Conservation (phyloP, 2,888 invertebrate species). For the Acleris holmiana region DNA sequence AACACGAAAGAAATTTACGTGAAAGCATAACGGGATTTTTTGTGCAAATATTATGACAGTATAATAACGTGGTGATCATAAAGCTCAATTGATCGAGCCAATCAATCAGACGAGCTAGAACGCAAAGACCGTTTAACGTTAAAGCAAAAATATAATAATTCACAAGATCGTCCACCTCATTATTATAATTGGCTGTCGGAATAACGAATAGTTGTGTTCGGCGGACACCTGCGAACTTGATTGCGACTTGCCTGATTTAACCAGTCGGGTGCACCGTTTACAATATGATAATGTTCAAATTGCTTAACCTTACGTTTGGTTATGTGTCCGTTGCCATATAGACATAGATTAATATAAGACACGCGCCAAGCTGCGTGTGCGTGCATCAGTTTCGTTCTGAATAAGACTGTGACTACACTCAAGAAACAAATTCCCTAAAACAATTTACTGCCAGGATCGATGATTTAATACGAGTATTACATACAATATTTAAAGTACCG, state of each 20-base stretch:
- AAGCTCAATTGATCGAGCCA: constrained; percentile 1
- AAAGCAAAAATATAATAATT: constrained; percentile 26
- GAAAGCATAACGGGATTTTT: too few species aligned
- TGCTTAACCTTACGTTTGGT: too few species aligned
- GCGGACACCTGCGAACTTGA: constrained; percentile 26
- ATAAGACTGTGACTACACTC: too few species aligned
- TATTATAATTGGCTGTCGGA: constrained; percentile 34
- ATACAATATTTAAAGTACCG: too few species aligned
- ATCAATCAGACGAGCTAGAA: constrained; percentile 24
- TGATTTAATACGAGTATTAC: too few species aligned
- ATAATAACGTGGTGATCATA: neutral
- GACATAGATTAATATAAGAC: too few species aligned
- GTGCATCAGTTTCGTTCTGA: too few species aligned
- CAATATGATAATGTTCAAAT: neutral
- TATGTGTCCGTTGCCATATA: too few species aligned
- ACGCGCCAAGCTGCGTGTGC: too few species aligned
- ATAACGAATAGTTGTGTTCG: constrained; percentile 28
- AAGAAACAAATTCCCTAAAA: too few species aligned
- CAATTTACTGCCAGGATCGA: too few species aligned
- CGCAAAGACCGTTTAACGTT: constrained; percentile 13
- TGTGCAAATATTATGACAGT: neutral
- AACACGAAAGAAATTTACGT: too few species aligned
- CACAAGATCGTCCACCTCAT: constrained; percentile 23
- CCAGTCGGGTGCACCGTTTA: constrained; percentile 9
- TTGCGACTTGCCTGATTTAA: constrained; percentile 27